Evolutionary conservation across 2,113 vertebrate genomes (phyloP), one percentile per base, ranked within the genome.

Genomic region (Crotalus tigris): DNA sequence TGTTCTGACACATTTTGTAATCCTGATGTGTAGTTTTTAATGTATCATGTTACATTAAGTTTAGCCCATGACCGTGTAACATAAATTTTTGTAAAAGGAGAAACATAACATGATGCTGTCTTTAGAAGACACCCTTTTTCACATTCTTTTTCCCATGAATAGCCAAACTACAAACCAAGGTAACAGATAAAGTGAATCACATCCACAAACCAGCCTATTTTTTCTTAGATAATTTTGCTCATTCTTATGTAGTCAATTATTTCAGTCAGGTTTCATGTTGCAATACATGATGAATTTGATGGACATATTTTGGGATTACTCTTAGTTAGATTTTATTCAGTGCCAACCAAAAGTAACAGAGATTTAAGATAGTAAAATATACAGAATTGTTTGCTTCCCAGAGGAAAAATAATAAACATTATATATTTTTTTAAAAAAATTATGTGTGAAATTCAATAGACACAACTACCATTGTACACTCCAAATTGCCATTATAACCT

Each of bases 191-290:
- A 97, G 96, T 97, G 97, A 97, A 97, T 97, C 96, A 96, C 92
- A 97, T 95, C 94, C 89, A 96, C 95, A 92, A 97, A 96, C 95
- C 93, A 95, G 94, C 94, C 86, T 97, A 97, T 97, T 97, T 97
- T 97, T 97, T 98, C 97, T 97, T 97, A 93, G 94, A 95, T 95
- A 95, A 95, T 97, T 98, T 96, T 97, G 95, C 96, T 96, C 96
- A 97, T 97, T 97, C 96, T 96, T 97, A 97, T 97, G 91, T 95
- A 97, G 96, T 97, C 97, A 97, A 97, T 97, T 96, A 97, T 95
- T 97, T 96, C 85, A 94, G 97, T 97, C 97, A 97, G 97, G 97
- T 98, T 98, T 98, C 97, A 97, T 97, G 97, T 96, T 93, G 97
- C 93, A 98, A 97, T 97, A 97, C 98, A 97, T 97, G 98, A 98